Evolutionary conservation across 2,888 invertebrate species (phyloP).

Genomic region (Erpobdella octoculata): DNA sequence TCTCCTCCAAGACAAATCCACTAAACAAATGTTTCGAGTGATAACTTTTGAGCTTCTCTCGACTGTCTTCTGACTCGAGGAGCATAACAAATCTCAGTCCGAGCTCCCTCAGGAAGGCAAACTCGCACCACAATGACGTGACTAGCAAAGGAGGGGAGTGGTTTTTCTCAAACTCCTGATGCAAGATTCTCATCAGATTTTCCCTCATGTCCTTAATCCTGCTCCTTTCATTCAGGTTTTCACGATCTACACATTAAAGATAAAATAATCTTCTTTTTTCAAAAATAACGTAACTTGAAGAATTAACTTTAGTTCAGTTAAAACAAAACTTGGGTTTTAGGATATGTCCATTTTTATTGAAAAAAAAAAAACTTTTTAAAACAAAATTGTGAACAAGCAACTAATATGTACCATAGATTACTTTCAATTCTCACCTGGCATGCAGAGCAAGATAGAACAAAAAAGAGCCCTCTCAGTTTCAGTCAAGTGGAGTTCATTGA

Average conservation of each 20-base stretch:
- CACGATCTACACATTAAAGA: no score
- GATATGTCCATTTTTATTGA: background rate
- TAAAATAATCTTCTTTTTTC: no score
- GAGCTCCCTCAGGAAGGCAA: slow-evolving; percentile 20
- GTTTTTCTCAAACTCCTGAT: slow-evolving; percentile 6
- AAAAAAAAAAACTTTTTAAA: background rate
- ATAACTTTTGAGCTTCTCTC: background rate
- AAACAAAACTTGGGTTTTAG: background rate
- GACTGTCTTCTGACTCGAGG: background rate
- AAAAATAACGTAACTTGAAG: no score
- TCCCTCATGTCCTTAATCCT: background rate
- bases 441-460: slow-evolving; percentile 49
- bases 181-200: background rate
- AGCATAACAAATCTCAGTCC: background rate
- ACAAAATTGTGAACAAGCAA: background rate
- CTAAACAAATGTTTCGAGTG: background rate
- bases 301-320: background rate
- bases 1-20: background rate
- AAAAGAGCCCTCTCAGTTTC: slow-evolving; percentile 49
- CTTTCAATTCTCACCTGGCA: slow-evolving; percentile 26
- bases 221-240: background rate
- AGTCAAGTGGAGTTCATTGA: slow-evolving; percentile 47
- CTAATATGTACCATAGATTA: background rate
- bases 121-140: slow-evolving; percentile 6
- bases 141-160: background rate